A percentile compares a stretch with the other conserved stretches of the same genome.
Conservation (phyloP, 2,797 vertebrate genomes). For the Manis pentadactyla region DNA sequence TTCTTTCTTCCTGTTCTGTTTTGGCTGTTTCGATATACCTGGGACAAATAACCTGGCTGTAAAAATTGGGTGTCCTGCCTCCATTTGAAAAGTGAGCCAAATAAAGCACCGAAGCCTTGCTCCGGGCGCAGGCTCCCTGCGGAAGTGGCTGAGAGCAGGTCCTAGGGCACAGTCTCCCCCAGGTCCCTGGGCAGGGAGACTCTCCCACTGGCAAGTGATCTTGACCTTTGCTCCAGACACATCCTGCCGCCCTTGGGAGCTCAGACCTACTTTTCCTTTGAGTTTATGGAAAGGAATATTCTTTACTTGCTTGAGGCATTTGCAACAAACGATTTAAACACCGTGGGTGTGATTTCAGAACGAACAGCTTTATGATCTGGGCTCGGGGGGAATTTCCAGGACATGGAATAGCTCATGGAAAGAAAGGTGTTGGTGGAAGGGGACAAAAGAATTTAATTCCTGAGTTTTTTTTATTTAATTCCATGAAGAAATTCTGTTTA, state of each 20-base stretch:
- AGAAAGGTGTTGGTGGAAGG: not conserved
- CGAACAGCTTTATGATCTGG: not conserved
- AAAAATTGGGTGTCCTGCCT: conserved; percentile 52
- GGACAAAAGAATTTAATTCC: not conserved
- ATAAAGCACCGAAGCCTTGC: not conserved
- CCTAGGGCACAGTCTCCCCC: not conserved
- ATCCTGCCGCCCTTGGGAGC: no score
- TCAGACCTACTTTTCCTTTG: not conserved
- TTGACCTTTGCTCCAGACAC: not conserved
- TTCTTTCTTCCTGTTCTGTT: conserved; percentile 54
- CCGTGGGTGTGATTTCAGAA: conserved; percentile 2
- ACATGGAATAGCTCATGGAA: not conserved
- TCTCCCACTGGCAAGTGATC: not conserved
- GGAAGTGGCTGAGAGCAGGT: not conserved
- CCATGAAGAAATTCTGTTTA: not conserved
- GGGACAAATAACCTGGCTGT: conserved; percentile 6
- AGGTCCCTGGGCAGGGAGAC: not conserved
- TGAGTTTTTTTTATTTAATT: not conserved
- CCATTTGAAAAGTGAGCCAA: conserved; percentile 53
- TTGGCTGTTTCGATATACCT: conserved; percentile 23
- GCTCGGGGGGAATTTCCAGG: not conserved
- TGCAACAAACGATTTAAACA: not conserved
- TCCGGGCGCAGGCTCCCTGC: not conserved
- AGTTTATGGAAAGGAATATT: not conserved
- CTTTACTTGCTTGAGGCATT: not conserved